Evolutionary conservation across 2,888 invertebrate species (phyloP).

Genomic region (Incurvaria masculella): DNA sequence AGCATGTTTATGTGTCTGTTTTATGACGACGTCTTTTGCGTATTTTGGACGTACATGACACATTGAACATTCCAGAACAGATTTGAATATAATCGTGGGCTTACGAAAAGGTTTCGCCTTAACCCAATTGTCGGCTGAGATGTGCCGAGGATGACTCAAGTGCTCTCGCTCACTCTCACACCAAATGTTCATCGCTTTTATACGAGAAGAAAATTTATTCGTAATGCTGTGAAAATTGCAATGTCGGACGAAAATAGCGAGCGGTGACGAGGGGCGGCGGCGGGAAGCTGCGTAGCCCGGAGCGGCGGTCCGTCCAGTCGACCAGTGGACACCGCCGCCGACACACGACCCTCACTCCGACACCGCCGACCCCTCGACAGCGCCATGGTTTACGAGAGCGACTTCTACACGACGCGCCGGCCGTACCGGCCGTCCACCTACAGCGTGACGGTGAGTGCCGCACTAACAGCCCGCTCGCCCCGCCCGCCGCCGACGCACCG

Average conservation of each 20-base stretch:
- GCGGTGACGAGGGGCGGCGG: slow-evolving; percentile 20
- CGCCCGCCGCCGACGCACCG: slow-evolving; percentile 34
- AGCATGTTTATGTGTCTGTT: too few relatives aligned
- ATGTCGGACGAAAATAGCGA: slow-evolving; percentile 52
- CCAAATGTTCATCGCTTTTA: background rate
- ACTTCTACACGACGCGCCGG: slow-evolving; percentile 87
- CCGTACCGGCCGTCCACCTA: slow-evolving; percentile 73
- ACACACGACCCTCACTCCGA: slow-evolving; percentile 27
- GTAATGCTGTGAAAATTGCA: slow-evolving; percentile 39
- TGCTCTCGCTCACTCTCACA: background rate
- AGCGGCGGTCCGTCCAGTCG: slow-evolving; percentile 33
- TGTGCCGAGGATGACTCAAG: slow-evolving; percentile 25
- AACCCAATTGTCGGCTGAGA: slow-evolving; percentile 37
- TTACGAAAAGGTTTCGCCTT: slow-evolving; percentile 26
- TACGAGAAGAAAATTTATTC: background rate
- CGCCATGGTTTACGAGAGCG: slow-evolving; percentile 90
- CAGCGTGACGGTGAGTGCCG: slow-evolving; percentile 77
- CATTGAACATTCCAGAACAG: too few relatives aligned
- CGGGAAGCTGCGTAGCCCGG: slow-evolving; percentile 23
- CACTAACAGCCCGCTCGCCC: slow-evolving; percentile 44
- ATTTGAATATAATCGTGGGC: too few relatives aligned
- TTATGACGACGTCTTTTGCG: too few relatives aligned
- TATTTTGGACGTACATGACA: too few relatives aligned
- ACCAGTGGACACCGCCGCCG: slow-evolving; percentile 48
- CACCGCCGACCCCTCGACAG: slow-evolving; percentile 29